These are phyloP conservation scores for Diaperis boleti DNA, from an alignment of 2,888 invertebrate species.

Conservation along the genomic window DNA sequence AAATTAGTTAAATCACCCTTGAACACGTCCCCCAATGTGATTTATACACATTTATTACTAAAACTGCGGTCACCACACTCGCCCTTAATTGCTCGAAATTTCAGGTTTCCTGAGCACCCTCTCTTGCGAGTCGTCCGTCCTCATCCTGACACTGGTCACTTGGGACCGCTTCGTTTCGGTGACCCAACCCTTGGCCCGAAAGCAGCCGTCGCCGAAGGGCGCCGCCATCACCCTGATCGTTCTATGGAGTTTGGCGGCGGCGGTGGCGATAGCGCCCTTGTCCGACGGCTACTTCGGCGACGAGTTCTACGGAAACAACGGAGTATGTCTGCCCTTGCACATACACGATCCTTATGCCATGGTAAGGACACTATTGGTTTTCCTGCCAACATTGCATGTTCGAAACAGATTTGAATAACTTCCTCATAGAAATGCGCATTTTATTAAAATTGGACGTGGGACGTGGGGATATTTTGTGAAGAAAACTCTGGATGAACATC, in stretches of 20 bases:
- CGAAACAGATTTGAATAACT: not conserved
- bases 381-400: not conserved
- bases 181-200: slow-evolving; percentile 68
- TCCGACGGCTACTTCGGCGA: slow-evolving; percentile 68
- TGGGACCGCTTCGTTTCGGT: slow-evolving; percentile 74
- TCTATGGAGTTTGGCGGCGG: slow-evolving; percentile 69
- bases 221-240: slow-evolving; percentile 67
- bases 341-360: slow-evolving; percentile 73
- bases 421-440: slow-evolving; percentile 18
- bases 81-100: slow-evolving; percentile 34
- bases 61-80: not conserved
- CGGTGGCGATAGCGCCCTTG: slow-evolving; percentile 68
- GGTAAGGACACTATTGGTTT: slow-evolving; percentile 59
- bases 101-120: slow-evolving; percentile 72
- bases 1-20: too few relatives aligned
- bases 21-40: too few relatives aligned
- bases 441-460: slow-evolving; percentile 22
- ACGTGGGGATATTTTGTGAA: too few relatives aligned
- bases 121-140: slow-evolving; percentile 73
- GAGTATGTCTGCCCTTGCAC: slow-evolving; percentile 72
- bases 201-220: slow-evolving; percentile 64
- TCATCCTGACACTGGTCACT: slow-evolving; percentile 72
- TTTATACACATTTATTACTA: too few relatives aligned
- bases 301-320: slow-evolving; percentile 72
- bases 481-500: not conserved